Evolutionary conservation across 2,797 vertebrate species (phyloP).

Genomic region (Heliangelus exortis): DNA sequence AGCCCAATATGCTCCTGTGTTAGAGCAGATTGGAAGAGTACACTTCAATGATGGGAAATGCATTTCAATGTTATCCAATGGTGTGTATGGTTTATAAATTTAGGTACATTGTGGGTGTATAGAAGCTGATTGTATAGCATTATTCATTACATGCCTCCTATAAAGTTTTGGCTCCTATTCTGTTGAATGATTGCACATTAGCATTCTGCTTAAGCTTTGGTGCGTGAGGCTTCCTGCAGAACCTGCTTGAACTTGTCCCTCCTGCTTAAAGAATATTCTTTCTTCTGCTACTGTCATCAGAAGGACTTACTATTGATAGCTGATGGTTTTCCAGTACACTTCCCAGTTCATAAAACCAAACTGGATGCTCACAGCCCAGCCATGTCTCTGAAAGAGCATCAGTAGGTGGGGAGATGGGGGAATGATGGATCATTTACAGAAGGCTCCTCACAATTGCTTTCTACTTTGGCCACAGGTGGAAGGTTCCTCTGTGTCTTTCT

Average conservation of each 20-base stretch:
- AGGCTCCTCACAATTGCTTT: not conserved
- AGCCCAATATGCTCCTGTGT: conserved; percentile 62
- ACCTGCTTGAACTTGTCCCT: conserved; percentile 50
- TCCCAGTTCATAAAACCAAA: not conserved
- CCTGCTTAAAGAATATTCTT: conserved; percentile 43
- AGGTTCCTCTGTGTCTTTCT: not conserved
- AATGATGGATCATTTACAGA: not conserved
- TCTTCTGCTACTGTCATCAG: conserved; percentile 34
- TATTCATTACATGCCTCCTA: conserved; percentile 50
- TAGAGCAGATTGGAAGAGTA: conserved; percentile 51
- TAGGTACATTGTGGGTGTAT: conserved; percentile 49
- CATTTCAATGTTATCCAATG: conserved; percentile 39
- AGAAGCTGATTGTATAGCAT: conserved; percentile 49
- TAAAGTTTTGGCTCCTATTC: conserved; percentile 59
- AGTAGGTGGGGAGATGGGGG: not conserved
- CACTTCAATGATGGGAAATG: conserved; percentile 3
- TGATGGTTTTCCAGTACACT: conserved; percentile 41
- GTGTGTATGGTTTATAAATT: conserved; percentile 23
- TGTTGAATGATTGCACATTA: conserved; percentile 52
- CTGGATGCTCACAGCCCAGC: not conserved
- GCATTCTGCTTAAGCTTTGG: conserved; percentile 62
- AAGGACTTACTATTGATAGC: conserved; percentile 35
- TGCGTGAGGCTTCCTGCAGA: conserved; percentile 54
- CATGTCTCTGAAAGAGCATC: not conserved
- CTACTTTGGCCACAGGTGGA: not conserved